phyloP scores from a whole-genome alignment of 2,888 invertebrate species.

The Trachelus troglodyta region DNA sequence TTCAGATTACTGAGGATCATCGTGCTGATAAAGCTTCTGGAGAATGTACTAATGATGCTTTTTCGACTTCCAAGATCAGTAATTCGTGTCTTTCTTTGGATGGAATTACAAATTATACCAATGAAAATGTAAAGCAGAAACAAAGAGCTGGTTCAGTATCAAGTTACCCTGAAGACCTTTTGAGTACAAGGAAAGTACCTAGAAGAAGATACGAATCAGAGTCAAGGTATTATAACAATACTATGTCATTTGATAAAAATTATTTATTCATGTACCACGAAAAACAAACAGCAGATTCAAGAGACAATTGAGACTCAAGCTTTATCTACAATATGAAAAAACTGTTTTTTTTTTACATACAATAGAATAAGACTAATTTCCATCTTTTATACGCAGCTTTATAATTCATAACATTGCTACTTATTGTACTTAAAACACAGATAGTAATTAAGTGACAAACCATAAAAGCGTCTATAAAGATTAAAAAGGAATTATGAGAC shows the following conservation, averaged over 20 bases:
- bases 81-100: conserved; percentile 10
- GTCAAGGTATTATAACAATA: conserved; percentile 29
- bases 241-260: no score
- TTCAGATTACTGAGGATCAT: background rate
- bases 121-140: conserved; percentile 22
- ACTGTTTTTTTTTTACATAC: no score
- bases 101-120: conserved; percentile 4
- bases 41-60: no score
- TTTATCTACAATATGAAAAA: conserved; percentile 12
- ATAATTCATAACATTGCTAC: no score
- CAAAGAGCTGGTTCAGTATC: conserved; percentile 38
- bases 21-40: no score
- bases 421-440: no score
- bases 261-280: conserved; percentile 12
- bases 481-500: no score
- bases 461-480: no score
- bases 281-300: conserved; percentile 12
- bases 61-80: no score
- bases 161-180: conserved; percentile 39
- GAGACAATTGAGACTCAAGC: conserved; percentile 17
- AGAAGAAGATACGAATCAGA: conserved; percentile 26
- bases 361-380: no score
- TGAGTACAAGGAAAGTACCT: conserved; percentile 19
- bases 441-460: no score
- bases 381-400: no score